These are phyloP conservation scores for Bembecia ichneumoniformis DNA, from an alignment of 2,888 invertebrate species.

Conservation along the genomic window DNA sequence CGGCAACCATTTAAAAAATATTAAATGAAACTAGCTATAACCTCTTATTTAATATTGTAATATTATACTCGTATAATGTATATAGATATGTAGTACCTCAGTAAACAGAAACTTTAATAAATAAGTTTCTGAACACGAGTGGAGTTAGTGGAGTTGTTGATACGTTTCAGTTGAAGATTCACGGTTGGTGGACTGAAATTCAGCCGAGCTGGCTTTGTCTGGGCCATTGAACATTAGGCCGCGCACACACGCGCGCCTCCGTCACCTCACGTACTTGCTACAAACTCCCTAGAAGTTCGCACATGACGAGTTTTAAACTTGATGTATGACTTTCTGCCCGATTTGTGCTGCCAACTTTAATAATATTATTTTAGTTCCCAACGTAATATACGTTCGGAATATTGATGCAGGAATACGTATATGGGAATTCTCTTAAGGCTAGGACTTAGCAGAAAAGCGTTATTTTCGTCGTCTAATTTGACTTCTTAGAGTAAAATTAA, in stretches of 20 bases:
- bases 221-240: conserved; percentile 32
- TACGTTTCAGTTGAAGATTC: conserved; percentile 16
- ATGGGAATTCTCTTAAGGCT: no score
- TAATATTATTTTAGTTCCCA: neutral
- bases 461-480: no score
- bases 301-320: conserved; percentile 22
- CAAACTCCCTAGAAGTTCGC: conserved; percentile 15
- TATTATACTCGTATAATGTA: no score
- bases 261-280: conserved; percentile 11
- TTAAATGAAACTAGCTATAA: no score
- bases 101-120: neutral
- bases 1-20: no score
- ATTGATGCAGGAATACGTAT: no score
- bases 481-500: no score
- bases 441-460: no score
- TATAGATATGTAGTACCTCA: neutral
- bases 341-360: neutral
- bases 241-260: conserved; percentile 15
- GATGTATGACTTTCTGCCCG: conserved; percentile 5
- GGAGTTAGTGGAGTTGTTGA: neutral
- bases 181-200: conserved; percentile 21
- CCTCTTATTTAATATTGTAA: no score
- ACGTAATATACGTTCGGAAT: no score
- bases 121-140: neutral
- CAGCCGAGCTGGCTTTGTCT: conserved; percentile 26